Conservation (phyloP, 2,888 invertebrate species). For the Pollenia griseotomentosa region DNA sequence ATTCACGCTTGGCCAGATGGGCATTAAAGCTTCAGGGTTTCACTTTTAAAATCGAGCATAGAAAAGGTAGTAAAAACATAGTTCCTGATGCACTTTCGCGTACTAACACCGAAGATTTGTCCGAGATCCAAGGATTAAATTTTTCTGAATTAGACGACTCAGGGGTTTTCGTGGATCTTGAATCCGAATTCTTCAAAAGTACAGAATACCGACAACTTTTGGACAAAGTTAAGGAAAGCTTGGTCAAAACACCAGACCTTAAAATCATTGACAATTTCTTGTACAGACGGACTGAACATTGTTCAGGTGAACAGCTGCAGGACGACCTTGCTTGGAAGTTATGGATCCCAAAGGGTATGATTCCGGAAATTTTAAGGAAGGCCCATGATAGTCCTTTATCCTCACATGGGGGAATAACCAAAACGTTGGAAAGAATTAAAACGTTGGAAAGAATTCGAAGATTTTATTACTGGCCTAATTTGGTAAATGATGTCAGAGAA, state of each 20-base stretch:
- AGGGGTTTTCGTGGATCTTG: not conserved
- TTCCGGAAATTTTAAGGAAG: not conserved
- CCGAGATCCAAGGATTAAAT: no score
- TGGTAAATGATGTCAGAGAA: not conserved
- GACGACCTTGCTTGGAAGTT: slow-evolving; percentile 5
- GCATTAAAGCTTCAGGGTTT: not conserved
- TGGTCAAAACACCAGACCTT: not conserved
- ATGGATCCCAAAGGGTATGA: not conserved
- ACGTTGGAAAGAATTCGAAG: not conserved
- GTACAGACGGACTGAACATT: not conserved
- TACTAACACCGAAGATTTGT: not conserved
- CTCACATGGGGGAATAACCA: no score
- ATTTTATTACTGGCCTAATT: slow-evolving; percentile 12
- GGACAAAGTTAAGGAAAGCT: not conserved
- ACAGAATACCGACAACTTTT: not conserved
- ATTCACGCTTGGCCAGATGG: not conserved
- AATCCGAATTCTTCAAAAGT: slow-evolving; percentile 3
- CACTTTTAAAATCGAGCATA: not conserved
- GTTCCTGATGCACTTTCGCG: slow-evolving; percentile 9
- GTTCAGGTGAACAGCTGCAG: not conserved
- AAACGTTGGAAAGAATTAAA: no score
- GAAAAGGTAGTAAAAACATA: not conserved
- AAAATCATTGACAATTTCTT: not conserved
- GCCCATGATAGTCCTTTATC: not conserved
- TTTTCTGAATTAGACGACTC: not conserved